Percentiles rank a stretch among this genome's conserved stretches.
These are phyloP conservation scores for Notamacropus eugenii DNA, from an alignment of 2,797 vertebrate species.

Conservation along the genomic window DNA sequence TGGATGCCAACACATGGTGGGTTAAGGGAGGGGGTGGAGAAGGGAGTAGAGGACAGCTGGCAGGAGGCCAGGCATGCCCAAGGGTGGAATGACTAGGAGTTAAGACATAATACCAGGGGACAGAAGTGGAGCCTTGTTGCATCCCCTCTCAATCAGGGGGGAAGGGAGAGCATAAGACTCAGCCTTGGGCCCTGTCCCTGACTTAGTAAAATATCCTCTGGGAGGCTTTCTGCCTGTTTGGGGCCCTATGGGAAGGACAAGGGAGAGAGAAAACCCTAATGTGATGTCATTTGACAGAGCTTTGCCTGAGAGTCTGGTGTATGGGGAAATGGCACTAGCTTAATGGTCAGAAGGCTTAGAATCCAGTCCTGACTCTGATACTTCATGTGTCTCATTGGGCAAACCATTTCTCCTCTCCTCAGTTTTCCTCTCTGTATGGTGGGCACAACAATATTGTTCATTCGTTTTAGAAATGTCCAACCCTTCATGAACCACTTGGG, in stretches of 20 bases:
- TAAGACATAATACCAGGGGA: not conserved
- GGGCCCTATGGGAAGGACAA: not conserved
- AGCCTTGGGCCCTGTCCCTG: not conserved
- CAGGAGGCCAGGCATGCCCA: not conserved
- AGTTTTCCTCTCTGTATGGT: not conserved
- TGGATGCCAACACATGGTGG: slow-evolving; percentile 1
- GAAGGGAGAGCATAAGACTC: not conserved
- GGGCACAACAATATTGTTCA: not conserved
- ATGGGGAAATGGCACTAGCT: not conserved
- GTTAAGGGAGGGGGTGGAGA: not conserved
- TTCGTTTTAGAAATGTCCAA: not conserved
- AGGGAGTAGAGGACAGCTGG: not conserved
- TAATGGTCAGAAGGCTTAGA: not conserved
- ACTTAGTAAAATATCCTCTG: not conserved
- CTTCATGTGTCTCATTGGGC: not conserved
- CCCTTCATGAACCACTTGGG: not conserved
- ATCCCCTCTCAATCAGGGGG: not conserved
- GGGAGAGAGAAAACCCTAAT: not conserved
- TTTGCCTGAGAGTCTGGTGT: not conserved
- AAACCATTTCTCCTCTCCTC: not conserved
- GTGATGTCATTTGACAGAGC: not conserved
- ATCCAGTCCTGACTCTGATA: not conserved
- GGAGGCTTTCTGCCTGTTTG: not conserved
- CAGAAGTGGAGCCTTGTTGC: not conserved
- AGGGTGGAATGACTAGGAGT: not conserved